phyloP scores from a whole-genome alignment of 1,140 invertebrate genomes.

The Aphaenogaster ashmeadi region DNA sequence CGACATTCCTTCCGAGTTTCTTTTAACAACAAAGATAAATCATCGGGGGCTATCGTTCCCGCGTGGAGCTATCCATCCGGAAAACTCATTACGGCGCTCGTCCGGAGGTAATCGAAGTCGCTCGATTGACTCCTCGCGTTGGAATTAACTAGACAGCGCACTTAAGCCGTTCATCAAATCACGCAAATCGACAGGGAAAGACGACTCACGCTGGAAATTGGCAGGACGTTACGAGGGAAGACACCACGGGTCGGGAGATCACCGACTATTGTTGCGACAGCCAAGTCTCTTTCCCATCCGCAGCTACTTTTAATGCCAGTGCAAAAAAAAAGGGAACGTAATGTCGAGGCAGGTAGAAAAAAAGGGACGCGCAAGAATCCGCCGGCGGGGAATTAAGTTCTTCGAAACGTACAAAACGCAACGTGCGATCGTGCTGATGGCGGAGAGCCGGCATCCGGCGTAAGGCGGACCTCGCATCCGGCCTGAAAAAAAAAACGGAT shows the following conservation, averaged over 20 bases:
- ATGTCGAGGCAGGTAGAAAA: not conserved
- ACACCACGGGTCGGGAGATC: not conserved
- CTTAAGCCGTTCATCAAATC: constrained; percentile 35
- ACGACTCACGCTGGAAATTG: constrained; percentile 5
- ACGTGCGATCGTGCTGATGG: constrained; percentile 19
- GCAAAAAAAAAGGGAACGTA: not conserved
- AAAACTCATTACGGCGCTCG: constrained; percentile 47
- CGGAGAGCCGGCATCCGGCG: constrained; percentile 79
- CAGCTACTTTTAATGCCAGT: constrained; percentile 10
- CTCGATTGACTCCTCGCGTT: constrained; percentile 50
- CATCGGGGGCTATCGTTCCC: constrained; percentile 6
- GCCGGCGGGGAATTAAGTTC: constrained; percentile 44
- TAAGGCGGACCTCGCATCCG: constrained; percentile 77
- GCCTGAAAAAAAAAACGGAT: constrained; percentile 71
- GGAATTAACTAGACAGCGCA: constrained; percentile 28
- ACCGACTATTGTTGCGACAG: constrained; percentile 27
- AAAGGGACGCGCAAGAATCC: constrained; percentile 32
- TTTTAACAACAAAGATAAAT: constrained; percentile 39
- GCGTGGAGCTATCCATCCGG: constrained; percentile 13
- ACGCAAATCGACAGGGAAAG: constrained; percentile 19
- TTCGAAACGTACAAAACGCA: constrained; percentile 42
- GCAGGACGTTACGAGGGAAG: not conserved
- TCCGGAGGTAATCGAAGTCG: constrained; percentile 38
- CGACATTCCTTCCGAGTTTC: constrained; percentile 35
- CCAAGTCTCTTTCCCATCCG: constrained; percentile 10